These are phyloP conservation scores for Oxygymnocypris stewartii DNA, from an alignment of 2,113 vertebrate species.

Conservation along the genomic window DNA sequence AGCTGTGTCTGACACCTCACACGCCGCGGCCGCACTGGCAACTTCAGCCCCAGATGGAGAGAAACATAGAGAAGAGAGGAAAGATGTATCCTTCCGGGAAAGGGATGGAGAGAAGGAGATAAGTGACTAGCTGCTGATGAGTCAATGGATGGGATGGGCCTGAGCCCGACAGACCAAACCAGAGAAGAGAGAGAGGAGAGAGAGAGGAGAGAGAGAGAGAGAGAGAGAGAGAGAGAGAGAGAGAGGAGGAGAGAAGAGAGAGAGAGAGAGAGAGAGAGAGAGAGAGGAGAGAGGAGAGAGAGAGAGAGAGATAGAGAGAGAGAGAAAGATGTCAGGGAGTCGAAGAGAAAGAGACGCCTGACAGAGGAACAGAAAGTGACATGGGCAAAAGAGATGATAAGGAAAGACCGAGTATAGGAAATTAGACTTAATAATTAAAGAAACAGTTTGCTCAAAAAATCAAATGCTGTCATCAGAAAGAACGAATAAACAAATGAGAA, in stretches of 20 bases:
- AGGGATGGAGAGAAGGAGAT: constrained; percentile 67
- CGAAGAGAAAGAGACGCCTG: background rate
- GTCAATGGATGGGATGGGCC: constrained; percentile 60
- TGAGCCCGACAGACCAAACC: constrained; percentile 6
- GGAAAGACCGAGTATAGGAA: background rate
- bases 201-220: too few relatives aligned
- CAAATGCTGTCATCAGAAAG: background rate
- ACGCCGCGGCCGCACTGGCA: constrained; percentile 53
- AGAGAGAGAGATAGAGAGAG: too few relatives aligned
- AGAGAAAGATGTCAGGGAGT: too few relatives aligned
- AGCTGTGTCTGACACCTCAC: constrained; percentile 63
- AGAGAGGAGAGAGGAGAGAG: too few relatives aligned
- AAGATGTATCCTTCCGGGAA: constrained; percentile 58
- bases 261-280: background rate
- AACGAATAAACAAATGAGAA: too few relatives aligned
- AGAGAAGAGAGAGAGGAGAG: constrained; percentile 4
- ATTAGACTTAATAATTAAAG: background rate
- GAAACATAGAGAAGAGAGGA: constrained; percentile 63
- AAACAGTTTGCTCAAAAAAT: background rate
- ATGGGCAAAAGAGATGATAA: background rate
- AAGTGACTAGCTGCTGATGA: constrained; percentile 71
- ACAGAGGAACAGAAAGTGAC: background rate
- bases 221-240: too few relatives aligned
- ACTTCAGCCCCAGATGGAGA: constrained; percentile 33
- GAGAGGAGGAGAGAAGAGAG: too few relatives aligned